A percentile compares a stretch with the other conserved stretches of the same genome.
phyloP scores from a whole-genome alignment of 2,797 vertebrate species.

The Calcarius lapponicus region DNA sequence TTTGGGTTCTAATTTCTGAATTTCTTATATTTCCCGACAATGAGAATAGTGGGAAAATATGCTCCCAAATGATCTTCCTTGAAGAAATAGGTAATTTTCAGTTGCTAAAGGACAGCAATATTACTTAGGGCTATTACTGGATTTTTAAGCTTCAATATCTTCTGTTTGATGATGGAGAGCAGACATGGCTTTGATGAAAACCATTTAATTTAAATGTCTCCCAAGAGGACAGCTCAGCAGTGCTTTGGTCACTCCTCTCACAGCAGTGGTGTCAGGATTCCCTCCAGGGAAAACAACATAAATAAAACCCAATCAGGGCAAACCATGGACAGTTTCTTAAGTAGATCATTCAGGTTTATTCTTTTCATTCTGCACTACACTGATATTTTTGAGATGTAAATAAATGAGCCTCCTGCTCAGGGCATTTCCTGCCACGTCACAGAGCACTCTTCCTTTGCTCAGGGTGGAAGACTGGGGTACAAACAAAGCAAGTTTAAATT shows the following conservation, averaged over 20 bases:
- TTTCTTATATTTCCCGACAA: neutral
- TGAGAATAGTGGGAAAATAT: neutral
- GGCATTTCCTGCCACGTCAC: neutral
- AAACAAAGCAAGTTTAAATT: neutral
- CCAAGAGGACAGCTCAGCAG: neutral
- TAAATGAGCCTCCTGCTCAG: neutral
- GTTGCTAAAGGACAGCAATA: neutral
- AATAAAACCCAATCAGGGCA: neutral
- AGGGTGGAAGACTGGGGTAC: neutral
- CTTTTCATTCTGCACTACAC: neutral
- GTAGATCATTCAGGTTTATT: neutral
- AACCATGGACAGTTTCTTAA: neutral
- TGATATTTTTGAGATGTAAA: neutral
- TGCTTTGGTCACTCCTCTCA: neutral
- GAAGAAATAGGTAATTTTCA: neutral
- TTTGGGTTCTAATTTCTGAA: neutral
- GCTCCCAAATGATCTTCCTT: neutral
- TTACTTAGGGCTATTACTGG: neutral
- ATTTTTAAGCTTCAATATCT: neutral
- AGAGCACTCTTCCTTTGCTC: neutral
- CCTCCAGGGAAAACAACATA: neutral
- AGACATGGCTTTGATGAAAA: neutral
- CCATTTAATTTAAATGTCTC: neutral
- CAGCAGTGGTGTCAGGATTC: neutral
- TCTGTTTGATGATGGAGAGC: neutral